Base-by-base conservation (phyloP, 1,140 invertebrate genomes). In the Papilio polytes region DNA sequence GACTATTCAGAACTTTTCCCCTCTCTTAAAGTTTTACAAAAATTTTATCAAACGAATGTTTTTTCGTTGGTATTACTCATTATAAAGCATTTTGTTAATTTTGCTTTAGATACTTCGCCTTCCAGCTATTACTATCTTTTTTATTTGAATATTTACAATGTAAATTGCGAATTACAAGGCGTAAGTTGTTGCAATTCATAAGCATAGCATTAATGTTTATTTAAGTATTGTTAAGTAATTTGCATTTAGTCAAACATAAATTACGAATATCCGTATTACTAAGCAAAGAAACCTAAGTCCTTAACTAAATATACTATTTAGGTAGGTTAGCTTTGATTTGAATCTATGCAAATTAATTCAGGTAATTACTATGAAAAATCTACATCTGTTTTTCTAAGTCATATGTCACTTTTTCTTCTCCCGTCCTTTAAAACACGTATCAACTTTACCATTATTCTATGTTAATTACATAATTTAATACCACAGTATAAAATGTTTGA, bases 1-100 rank as follows among this genome's bases (percentile, higher is more conserved):
- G 26, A 70, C 63, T 31, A 70, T 70, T 70, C 63, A 70, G 63
- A 66, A 66, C 63, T 66, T 66, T 66, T 66, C 63, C 63, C 31
- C 63, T 66, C 63, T 66, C 63, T 66, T 66, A 66, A 63, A 63
- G 22, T 63, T 63, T 63, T 63, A 63, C 20, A 63, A 63, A 56
- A 63, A 63, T 22, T 12, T 22, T 63, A 26, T 63, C 20, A 63
- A 63, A 63, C 22, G 59, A 63, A 63, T 56, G 53, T 56, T 56
- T 56, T 56, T 56, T 56, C 53, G 53, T 56, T 56, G 18, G 53
- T n/a, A n/a, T 56, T 8, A 56, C 3, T 56, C 20, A 56, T 56
- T 56, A 56, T n/a, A 56, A 56, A 56, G 53, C 53, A 56, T n/a
- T 56, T 56, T 18, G 53, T 56, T 56, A 56, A 56, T 56, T 56